phyloP scores from a whole-genome alignment of 2,797 vertebrate species.

The Ctenosaura bakeri region DNA sequence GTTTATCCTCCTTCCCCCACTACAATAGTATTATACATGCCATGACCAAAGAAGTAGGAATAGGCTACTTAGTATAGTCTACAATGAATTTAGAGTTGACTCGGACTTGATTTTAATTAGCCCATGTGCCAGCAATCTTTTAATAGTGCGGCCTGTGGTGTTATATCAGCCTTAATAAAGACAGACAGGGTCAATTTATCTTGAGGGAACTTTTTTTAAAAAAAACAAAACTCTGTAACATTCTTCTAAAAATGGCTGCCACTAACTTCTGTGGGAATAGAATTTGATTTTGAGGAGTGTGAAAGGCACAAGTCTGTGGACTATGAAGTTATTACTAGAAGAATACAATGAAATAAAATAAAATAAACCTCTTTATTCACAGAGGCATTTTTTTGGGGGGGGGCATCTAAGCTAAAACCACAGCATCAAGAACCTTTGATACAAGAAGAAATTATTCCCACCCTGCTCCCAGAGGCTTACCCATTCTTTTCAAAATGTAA shows the following conservation, averaged over 20 bases:
- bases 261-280: conserved; percentile 12
- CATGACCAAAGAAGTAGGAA: neutral
- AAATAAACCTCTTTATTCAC: neutral
- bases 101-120: conserved; percentile 1
- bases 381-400: neutral
- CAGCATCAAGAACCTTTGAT: neutral
- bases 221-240: neutral
- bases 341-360: neutral
- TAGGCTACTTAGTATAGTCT: neutral
- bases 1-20: neutral
- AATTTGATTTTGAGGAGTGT: conserved; percentile 4
- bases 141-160: neutral
- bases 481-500: conserved; percentile 14
- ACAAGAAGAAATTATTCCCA: neutral
- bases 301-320: neutral
- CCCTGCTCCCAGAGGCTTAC: neutral
- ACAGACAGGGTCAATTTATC: conserved; percentile 18
- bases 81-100: neutral
- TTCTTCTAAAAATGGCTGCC: conserved; percentile 5
- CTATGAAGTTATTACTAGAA: neutral
- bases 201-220: neutral
- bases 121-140: neutral
- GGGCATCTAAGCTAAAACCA: neutral
- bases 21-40: neutral
- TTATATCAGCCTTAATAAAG: conserved; percentile 14